Base-by-base conservation (phyloP, 2,888 invertebrate genomes). In the Cephonodes hylas region DNA sequence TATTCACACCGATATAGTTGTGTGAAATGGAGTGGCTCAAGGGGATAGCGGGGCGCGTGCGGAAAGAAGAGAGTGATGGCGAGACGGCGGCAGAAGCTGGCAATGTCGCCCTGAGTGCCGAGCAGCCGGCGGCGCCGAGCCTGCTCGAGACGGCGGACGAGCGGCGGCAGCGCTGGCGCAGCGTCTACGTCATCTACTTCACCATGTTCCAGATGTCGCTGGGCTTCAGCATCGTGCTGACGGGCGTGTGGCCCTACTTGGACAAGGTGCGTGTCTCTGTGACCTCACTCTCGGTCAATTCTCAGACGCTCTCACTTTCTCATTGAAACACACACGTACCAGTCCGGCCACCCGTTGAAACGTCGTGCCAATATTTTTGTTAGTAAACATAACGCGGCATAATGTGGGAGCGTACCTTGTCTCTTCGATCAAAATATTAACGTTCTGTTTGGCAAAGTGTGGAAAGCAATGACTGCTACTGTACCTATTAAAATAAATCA, bases 201-300 rank as follows among this genome's bases (percentile, higher is more conserved):
- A 97, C 97, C 61, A 97, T 97, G 95, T 97, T 97, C 89, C 94
- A 97, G 69, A 97, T 97, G 95, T 96, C 97, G 0, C 91, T 97
- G 58, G 97, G 97, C 25, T 97, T 97, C 87, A 97, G 97, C 83
- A 96, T 97, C 71, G 95, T 96, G 70, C 93, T 97, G 48, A 97
- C 97, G 0, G 97, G 97, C 62, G 96, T 97, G 56, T 97, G 96
- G 96, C 97, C 97, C 1, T 97, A 96, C 83, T 93, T 97, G 63
- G 95, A 96, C 80, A 96, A 96, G 94, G 97, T 97, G 90, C 83
- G 66, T 38, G 38, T 23, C 18, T 1, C 23, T 1, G 1, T 13
- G 10, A 38, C 1, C 6, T 6, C 7, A 10, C 31, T 18, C 31
- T 8, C n/a, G n/a, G n/a, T n/a, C n/a, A n/a, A n/a, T n/a, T n/a